Percentiles rank a stretch among this genome's conserved stretches.
phyloP scores from a whole-genome alignment of 2,113 vertebrate species.

The Vicugna pacos region DNA sequence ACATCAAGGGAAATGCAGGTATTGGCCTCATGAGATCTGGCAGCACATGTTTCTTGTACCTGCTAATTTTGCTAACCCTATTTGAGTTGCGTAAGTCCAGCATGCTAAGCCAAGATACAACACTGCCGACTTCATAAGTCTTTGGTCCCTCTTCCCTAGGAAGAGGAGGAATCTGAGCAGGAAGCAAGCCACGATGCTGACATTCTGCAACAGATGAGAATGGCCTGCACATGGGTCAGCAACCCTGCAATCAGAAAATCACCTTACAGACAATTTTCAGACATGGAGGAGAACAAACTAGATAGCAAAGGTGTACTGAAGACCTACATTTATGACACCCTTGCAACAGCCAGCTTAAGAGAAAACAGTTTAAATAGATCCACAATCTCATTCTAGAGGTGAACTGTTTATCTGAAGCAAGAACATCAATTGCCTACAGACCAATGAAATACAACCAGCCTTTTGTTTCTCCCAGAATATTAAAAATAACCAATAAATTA shows the following conservation, averaged over 20 bases:
- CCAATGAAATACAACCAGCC: background rate
- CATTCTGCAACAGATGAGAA: background rate
- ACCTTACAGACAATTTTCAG: background rate
- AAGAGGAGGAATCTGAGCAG: background rate
- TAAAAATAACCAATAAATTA: constrained; percentile 25
- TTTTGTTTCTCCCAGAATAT: background rate
- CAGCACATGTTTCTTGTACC: background rate
- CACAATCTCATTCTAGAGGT: background rate
- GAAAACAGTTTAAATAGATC: constrained; percentile 13
- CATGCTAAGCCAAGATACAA: background rate
- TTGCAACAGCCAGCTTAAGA: background rate
- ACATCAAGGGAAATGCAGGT: background rate
- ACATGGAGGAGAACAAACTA: background rate
- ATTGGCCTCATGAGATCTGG: background rate
- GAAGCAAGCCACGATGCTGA: constrained; percentile 6
- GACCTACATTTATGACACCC: background rate
- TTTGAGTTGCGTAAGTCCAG: background rate
- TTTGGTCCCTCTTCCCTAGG: constrained; percentile 23
- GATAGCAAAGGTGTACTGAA: background rate
- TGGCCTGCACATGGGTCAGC: background rate
- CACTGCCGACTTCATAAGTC: background rate
- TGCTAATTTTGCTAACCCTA: constrained; percentile 7
- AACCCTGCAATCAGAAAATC: background rate
- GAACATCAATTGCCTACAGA: background rate
- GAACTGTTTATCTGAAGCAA: background rate